Base-by-base conservation (phyloP, 2,888 invertebrate species). In the Agapostemon virescens region DNA sequence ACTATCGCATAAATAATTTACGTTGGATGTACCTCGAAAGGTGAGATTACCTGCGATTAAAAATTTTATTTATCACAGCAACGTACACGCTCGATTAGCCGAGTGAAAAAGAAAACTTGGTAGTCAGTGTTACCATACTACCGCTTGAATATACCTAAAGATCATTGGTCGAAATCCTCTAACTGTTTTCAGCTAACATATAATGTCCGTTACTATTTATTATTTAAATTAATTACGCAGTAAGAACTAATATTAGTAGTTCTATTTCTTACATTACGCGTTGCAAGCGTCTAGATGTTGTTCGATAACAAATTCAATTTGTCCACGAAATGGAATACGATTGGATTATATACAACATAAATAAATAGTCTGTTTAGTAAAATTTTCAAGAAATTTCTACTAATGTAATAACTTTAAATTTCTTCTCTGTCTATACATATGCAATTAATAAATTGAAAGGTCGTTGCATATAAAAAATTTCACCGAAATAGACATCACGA, bases 21-120 rank as follows among this genome's bases (percentile, higher is more conserved):
- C 11, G 45, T 0, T 23, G 33, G 86, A 87, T 87, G 81, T 33
- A 1, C 58, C 49, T n/a, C 33, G 67, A 58, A 66, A 45, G 30
- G 13, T 6, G n/a, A 71, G 91, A 92, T 92, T 92, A 92, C 92
- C 92, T 92, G 90, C 88, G 92, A 92, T 92, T 88, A 88, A 83
- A 84, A 89, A 79, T 84, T 69, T 89, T 89, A 81, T 88, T 90
- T 90, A 89, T 84, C 87, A 87, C 89, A 87, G 83, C 87, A 85
- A 86, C 87, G 82, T 87, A 87, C 89, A 90, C 89, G 89, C 83
- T 84, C 84, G 85, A 82, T 78, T 78, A 84, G 80, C 81, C 87
- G 86, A 79, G 86, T 79, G 79, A 87, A 88, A 90, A 89, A 88
- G 89, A 88, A 82, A 86, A 83, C 64, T 67, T 52, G 17, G 52